Conservation (phyloP, 1,140 invertebrate genomes). For the Heterodera schachtii region DNA sequence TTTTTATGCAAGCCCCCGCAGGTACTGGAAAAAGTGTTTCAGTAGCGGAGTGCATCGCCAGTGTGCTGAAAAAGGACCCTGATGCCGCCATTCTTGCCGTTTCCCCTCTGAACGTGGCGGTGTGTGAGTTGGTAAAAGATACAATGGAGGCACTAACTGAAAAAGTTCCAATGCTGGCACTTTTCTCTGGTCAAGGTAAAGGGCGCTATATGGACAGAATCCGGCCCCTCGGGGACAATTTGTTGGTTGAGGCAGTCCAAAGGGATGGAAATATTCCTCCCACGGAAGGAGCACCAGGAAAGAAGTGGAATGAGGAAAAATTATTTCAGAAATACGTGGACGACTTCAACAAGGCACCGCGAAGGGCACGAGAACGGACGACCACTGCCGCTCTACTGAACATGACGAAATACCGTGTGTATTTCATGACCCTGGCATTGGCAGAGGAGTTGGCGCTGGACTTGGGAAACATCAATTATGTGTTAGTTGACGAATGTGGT, state of each 20-base stretch:
- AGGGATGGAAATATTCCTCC: background rate
- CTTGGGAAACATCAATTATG: background rate
- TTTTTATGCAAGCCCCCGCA: background rate
- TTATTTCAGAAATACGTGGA: background rate
- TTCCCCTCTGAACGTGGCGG: background rate
- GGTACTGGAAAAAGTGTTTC: background rate
- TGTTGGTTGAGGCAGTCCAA: background rate
- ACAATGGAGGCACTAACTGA: background rate
- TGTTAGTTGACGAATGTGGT: slow-evolving; percentile 1
- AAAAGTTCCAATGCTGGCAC: background rate
- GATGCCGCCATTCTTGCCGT: background rate
- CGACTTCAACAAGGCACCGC: background rate
- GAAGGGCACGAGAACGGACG: background rate
- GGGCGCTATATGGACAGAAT: background rate
- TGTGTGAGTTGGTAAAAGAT: slow-evolving; percentile 14
- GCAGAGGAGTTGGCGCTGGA: background rate
- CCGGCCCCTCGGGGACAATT: background rate
- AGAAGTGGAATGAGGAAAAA: background rate
- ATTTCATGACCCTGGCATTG: background rate
- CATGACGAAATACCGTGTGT: background rate
- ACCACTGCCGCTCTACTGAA: background rate
- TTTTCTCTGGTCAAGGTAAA: slow-evolving; percentile 5
- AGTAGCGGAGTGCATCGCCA: background rate
- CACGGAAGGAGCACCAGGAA: background rate
- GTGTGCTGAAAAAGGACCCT: background rate